phyloP scores from a whole-genome alignment of 2,113 vertebrate species.

The Ascaphus truei region DNA sequence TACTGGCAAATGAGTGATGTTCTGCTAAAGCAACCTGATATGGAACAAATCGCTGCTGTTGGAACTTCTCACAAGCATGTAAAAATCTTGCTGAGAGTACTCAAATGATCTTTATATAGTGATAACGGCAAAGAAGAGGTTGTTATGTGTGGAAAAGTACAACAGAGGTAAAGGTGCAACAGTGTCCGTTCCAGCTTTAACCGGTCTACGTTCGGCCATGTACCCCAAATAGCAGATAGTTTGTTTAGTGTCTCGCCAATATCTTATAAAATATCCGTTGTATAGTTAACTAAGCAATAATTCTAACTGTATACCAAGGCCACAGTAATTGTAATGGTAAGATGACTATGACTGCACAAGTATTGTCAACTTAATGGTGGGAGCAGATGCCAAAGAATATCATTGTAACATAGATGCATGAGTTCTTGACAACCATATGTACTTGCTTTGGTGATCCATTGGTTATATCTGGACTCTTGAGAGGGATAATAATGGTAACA shows the following conservation, averaged over 20 bases:
- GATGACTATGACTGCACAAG: background rate
- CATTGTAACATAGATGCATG: no score
- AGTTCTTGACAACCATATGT: no score
- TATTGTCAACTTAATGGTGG: no score
- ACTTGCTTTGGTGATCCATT: no score
- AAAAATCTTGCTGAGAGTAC: background rate
- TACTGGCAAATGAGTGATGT: conserved; percentile 21
- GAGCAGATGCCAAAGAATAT: no score
- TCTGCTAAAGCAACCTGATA: conserved; percentile 5
- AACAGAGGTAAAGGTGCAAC: background rate
- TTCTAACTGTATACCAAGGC: background rate
- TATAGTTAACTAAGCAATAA: background rate
- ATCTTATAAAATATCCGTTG: background rate
- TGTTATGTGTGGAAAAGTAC: background rate
- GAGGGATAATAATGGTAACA: no score
- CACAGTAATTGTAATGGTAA: background rate
- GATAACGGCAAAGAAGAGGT: background rate
- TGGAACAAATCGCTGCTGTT: conserved; percentile 4
- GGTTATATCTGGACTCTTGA: no score
- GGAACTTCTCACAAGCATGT: background rate
- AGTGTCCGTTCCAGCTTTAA: conserved; percentile 5
- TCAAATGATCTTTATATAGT: conserved; percentile 14
- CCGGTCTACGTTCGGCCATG: background rate
- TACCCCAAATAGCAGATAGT: conserved; percentile 1
- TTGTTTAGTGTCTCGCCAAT: conserved; percentile 10